phyloP scores from a whole-genome alignment of 2,797 vertebrate genomes.

The Poeciliopsis turneri region DNA sequence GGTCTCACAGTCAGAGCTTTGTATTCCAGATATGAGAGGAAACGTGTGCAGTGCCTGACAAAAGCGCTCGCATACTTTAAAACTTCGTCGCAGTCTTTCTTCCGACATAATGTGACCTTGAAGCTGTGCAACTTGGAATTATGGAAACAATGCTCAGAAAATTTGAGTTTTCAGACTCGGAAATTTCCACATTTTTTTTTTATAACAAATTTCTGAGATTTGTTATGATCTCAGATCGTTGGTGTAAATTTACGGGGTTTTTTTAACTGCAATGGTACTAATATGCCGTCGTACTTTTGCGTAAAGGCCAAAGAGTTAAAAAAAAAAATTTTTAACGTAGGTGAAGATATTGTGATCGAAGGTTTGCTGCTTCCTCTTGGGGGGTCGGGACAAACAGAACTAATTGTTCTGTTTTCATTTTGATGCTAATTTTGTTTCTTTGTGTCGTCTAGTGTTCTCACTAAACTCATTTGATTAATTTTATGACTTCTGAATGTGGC shows the following conservation, averaged over 20 bases:
- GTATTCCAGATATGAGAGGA: slow-evolving; percentile 27
- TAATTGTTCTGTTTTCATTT: not conserved
- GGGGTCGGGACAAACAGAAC: not conserved
- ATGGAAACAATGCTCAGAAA: too few relatives aligned
- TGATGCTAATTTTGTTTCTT: not conserved
- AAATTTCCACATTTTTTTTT: too few relatives aligned
- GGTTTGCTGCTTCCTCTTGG: not conserved
- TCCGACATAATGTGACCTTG: too few relatives aligned
- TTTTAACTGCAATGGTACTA: too few relatives aligned
- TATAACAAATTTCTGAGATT: too few relatives aligned
- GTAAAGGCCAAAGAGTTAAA: not conserved
- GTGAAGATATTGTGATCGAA: not conserved
- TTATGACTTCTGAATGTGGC: not conserved
- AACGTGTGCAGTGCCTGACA: not conserved
- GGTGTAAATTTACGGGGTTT: too few relatives aligned
- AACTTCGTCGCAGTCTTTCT: not conserved
- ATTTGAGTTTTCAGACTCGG: too few relatives aligned
- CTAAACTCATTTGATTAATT: not conserved
- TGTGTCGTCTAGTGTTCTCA: not conserved
- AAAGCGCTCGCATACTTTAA: not conserved
- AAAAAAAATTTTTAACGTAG: too few relatives aligned
- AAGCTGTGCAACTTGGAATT: too few relatives aligned
- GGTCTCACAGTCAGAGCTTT: slow-evolving; percentile 10
- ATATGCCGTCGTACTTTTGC: not conserved
- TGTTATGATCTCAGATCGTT: too few relatives aligned